Evolutionary conservation across 2,888 invertebrate species (phyloP).

Genomic region (Dynastes maya): DNA sequence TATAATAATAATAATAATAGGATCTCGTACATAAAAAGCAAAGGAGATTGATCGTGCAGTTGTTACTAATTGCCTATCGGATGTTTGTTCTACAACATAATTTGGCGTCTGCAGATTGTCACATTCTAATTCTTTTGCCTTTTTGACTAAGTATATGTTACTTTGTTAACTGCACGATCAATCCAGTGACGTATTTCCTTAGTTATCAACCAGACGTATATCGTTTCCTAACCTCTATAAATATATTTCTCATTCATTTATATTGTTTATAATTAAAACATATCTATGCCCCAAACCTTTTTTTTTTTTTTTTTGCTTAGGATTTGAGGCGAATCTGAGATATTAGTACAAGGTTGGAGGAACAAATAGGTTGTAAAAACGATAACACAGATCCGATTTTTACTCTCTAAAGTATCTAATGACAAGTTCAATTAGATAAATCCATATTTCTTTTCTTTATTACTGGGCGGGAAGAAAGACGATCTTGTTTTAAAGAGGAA

Average conservation of each 20-base stretch:
- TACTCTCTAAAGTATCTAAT: background rate
- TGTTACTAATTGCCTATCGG: background rate
- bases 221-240: conserved; percentile 41
- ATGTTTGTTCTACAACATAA: background rate
- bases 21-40: conserved; percentile 64
- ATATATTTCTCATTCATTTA: conserved; percentile 38
- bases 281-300: conserved; percentile 19
- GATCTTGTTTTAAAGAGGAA: conserved; percentile 39
- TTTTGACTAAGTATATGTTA: background rate
- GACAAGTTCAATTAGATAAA: conserved; percentile 16
- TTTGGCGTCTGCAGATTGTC: conserved; percentile 25
- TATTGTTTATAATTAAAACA: conserved; percentile 34
- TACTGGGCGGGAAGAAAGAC: conserved; percentile 29
- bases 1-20: conserved; percentile 53
- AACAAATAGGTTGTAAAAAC: conserved; percentile 21
- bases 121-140: background rate
- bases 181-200: conserved; percentile 18
- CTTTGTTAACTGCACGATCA: conserved; percentile 19
- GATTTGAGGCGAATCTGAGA: conserved; percentile 21
- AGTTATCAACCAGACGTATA: conserved; percentile 38
- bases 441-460: conserved; percentile 18
- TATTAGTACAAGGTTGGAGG: conserved; percentile 18
- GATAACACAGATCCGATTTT: background rate
- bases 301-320: background rate
- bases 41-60: conserved; percentile 65